A percentile compares a stretch with the other conserved stretches of the same genome.
Evolutionary conservation across 2,797 vertebrate species (phyloP).

Genomic region (Fringilla coelebs): DNA sequence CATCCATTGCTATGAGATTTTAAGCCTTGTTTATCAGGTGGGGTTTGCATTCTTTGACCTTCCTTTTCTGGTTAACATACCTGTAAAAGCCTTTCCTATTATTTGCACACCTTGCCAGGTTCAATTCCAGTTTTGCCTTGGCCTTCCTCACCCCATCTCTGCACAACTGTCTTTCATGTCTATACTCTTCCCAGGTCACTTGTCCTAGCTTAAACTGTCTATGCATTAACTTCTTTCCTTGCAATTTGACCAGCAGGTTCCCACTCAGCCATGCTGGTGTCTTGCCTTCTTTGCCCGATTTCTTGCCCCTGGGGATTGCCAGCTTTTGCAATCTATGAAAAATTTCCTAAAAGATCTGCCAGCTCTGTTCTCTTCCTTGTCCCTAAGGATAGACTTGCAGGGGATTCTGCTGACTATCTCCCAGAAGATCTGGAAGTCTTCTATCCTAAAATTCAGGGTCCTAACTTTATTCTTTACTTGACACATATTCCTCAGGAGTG

Average conservation of each 20-base stretch:
- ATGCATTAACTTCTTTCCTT: neutral
- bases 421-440: neutral
- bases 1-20: neutral
- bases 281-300: neutral
- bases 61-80: neutral
- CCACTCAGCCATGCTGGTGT: neutral
- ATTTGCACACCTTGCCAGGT: neutral
- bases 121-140: neutral
- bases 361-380: neutral
- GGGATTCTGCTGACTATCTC: neutral
- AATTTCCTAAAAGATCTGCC: neutral
- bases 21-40: neutral
- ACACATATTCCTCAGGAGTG: neutral
- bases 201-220: neutral
- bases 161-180: neutral
- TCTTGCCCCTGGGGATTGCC: neutral
- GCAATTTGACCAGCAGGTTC: neutral
- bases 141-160: neutral
- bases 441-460: neutral
- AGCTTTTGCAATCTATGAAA: neutral
- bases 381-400: neutral
- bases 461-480: neutral
- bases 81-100: neutral
- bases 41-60: neutral
- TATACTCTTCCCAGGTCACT: neutral